These are phyloP conservation scores for Lepidocyrtinus sp. DNA, from an alignment of 2,888 invertebrate species.

Conservation along the genomic window DNA sequence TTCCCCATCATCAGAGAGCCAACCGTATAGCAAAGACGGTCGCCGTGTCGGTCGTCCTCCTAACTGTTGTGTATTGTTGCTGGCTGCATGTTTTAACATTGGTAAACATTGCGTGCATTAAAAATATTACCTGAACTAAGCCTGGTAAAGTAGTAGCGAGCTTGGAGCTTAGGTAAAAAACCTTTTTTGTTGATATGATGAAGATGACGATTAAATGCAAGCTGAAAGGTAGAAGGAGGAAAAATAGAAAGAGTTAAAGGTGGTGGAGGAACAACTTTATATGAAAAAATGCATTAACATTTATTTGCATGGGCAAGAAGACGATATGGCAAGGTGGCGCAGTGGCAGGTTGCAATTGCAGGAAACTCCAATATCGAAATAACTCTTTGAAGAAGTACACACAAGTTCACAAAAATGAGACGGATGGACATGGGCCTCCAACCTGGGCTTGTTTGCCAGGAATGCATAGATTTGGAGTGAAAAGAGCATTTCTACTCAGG, in stretches of 20 bases:
- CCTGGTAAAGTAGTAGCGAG: conserved; percentile 9
- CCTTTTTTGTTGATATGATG: not conserved
- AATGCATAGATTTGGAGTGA: not conserved
- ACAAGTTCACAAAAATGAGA: not conserved
- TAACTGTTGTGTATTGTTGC: conserved; percentile 8
- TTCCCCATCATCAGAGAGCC: conserved; percentile 6
- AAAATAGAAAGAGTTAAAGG: not conserved
- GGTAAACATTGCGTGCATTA: conserved; percentile 9
- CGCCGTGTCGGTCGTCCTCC: not conserved
- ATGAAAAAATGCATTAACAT: not conserved
- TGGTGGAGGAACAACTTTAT: too few species aligned
- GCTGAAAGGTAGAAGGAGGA: not conserved
- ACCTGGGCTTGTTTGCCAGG: not conserved
- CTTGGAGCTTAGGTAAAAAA: not conserved
- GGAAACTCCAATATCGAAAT: too few species aligned
- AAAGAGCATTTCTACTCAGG: not conserved
- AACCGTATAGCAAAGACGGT: not conserved
- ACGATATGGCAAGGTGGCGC: not conserved
- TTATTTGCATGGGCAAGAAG: not conserved
- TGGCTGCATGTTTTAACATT: not conserved
- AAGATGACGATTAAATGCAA: not conserved
- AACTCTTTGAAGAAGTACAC: too few species aligned
- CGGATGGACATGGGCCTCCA: not conserved
- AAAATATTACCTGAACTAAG: conserved; percentile 16
- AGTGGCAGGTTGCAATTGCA: not conserved